Evolutionary conservation across 1,140 invertebrate genomes (phyloP), one percentile per base, ranked within the genome.

Genomic region (Drosophila neocordata): DNA sequence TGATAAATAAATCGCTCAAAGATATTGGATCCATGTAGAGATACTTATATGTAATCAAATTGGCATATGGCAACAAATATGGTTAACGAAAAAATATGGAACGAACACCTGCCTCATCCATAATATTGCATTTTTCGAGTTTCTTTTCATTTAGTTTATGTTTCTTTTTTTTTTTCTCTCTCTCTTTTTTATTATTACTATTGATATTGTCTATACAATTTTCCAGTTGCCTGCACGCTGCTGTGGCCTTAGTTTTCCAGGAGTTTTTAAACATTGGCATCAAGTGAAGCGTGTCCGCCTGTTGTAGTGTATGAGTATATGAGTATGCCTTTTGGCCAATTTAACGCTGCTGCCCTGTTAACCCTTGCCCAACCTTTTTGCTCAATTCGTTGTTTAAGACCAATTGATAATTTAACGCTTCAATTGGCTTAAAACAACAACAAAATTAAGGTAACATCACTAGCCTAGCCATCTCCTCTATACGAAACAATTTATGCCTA

Each of bases 351-450:
- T 75, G 74, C 57, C 64, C 64, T 53, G 38, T 27, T 63, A 41
- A 71, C 67, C 72, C 68, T 37, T 58, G 38, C 58, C 15, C 41
- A 53, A 60, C 64, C 80, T 52, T 57, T 31, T 77, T 65, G 31
- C 64, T 53, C 66, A 63, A 4, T 37, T 65, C 56, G 73, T 44
- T 44, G 41, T 68, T 87, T 44, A 77, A 74, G 83, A 72, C 83
- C 83, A 88, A 87, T 88, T 79, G 82, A 87, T 87, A 88, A 87
- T 87, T 87, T 87, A 88, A 87, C 82, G 82, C 82, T 87, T 87
- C 82, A 87, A 87, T 87, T 87, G 82, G 72, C 71, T 65, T 27
- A 31, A 55, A 66, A 57, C 61, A 44, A 38, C 31, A 73, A 77
- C 38, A 69, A 62, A 62, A 57, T 48, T 48, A 76, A 74, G 55